Evolutionary conservation across 2,797 vertebrate genomes (phyloP).

Genomic region (Falco naumanni): DNA sequence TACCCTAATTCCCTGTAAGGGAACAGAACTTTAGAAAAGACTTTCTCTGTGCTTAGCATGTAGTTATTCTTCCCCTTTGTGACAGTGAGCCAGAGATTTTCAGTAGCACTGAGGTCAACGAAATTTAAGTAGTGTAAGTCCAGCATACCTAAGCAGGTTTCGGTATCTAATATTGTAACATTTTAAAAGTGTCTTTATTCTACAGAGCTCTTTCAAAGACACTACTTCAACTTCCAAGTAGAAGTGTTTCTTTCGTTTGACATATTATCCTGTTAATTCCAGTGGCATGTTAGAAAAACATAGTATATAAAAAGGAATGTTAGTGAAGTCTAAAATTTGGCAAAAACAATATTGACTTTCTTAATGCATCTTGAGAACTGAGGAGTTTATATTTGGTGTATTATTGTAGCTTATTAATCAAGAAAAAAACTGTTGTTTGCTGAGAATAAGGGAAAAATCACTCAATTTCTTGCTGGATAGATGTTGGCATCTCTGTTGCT

Average conservation of each 20-base stretch:
- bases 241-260: not conserved
- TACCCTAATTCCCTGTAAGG: not conserved
- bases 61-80: not conserved
- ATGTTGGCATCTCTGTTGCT: not conserved
- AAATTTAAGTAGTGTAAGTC: not conserved
- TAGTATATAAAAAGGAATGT: not conserved
- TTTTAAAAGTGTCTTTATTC: not conserved
- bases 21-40: not conserved
- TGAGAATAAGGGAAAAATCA: not conserved
- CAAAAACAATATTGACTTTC: not conserved
- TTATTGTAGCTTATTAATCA: not conserved
- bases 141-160: not conserved
- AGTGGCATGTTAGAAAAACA: not conserved
- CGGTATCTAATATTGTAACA: not conserved
- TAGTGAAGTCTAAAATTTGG: not conserved
- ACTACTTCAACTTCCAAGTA: not conserved
- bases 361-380: not conserved
- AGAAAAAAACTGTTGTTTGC: not conserved
- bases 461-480: not conserved
- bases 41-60: not conserved
- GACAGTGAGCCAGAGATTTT: not conserved
- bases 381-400: not conserved
- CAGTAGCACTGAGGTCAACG: slow-evolving; percentile 13
- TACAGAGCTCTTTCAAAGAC: not conserved
- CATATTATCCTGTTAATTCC: not conserved